These are phyloP conservation scores for Dunckerocampus dactyliophorus DNA, from an alignment of 2,113 vertebrate genomes.

Conservation along the genomic window DNA sequence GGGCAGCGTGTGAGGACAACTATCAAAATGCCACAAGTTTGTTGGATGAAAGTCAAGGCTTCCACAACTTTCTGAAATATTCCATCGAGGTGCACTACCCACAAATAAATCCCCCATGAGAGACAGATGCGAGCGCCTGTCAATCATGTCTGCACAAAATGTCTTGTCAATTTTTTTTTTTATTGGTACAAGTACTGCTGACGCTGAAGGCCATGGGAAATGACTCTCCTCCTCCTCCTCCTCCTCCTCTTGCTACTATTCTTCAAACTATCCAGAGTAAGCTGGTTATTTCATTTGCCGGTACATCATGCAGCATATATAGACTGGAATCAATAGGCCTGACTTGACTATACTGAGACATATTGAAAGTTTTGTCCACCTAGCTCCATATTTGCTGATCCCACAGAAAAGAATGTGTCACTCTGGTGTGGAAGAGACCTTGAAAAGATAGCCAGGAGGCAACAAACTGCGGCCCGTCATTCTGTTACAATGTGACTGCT, in stretches of 20 bases:
- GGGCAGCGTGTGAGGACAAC: not conserved
- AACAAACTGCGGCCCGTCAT: not conserved
- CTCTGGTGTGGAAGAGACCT: slow-evolving; percentile 23
- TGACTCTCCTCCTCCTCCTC: not conserved
- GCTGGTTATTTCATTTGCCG: not conserved
- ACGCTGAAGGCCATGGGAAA: slow-evolving; percentile 3
- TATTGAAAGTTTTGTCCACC: not conserved
- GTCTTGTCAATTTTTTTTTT: not conserved
- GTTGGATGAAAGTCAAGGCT: not conserved
- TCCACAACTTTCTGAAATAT: not conserved
- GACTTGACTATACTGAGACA: slow-evolving; percentile 2
- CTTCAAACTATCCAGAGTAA: not conserved
- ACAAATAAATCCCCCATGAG: not conserved
- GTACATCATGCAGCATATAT: not conserved
- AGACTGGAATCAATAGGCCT: not conserved
- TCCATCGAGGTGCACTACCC: not conserved
- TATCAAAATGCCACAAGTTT: not conserved
- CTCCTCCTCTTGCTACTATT: not conserved
- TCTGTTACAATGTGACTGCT: no score
- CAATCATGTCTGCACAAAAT: slow-evolving; percentile 1
- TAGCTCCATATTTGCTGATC: slow-evolving; percentile 10
- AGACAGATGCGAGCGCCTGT: not conserved
- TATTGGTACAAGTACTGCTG: not conserved
- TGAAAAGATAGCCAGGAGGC: slow-evolving; percentile 17
- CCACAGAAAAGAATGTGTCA: slow-evolving; percentile 16